Base-by-base conservation (phyloP, 2,888 invertebrate genomes). In the Eupelmus urozonus region DNA sequence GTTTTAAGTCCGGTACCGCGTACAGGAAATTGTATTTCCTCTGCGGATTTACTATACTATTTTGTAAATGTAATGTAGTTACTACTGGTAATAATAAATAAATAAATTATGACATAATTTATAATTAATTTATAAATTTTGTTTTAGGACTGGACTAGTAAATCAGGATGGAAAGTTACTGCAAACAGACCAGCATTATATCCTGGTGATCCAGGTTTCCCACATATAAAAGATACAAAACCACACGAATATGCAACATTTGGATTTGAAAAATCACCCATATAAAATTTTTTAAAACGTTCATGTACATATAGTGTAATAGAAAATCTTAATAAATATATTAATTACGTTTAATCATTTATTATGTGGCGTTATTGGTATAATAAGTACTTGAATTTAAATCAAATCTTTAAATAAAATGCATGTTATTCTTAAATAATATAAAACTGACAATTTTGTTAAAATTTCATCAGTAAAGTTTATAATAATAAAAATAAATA, bases 141-240 rank as follows among this genome's bases (percentile, higher is more conserved):
- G 3, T 9, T 80, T 4, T 34, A 95, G 95, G 93, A 94, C 88
- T 97, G 96, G 97, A 94, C 94, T 0, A 92, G 92, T 80, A 93
- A 93, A 86, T 93, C 94, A 75, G 96, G 96, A 60, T 95, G 94
- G 94, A 92, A 93, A 90, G 91, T 94, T 0, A 84, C 92, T 49
- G 83, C 82, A 13, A 92, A 93, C 0, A 93, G 94, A 80, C 87
- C 87, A 5, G 91, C 91, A 76, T 91, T 93, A 20, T 88, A 92
- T 75, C 95, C 95, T 49, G 95, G 95, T 2, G 95, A 96, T 87
- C 92, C 93, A 73, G 93, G 91, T 0, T 96, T 92, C 87, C 95
- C 96, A 0, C 91, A 90, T 84, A 85, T 91, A 67, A 92, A 93
- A 9, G 92, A 93, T 1, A 92, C 92, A 13, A 87, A 90, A 66